phyloP scores from a whole-genome alignment of 2,797 vertebrate genomes.

The Heteromormyrus szaboi region DNA sequence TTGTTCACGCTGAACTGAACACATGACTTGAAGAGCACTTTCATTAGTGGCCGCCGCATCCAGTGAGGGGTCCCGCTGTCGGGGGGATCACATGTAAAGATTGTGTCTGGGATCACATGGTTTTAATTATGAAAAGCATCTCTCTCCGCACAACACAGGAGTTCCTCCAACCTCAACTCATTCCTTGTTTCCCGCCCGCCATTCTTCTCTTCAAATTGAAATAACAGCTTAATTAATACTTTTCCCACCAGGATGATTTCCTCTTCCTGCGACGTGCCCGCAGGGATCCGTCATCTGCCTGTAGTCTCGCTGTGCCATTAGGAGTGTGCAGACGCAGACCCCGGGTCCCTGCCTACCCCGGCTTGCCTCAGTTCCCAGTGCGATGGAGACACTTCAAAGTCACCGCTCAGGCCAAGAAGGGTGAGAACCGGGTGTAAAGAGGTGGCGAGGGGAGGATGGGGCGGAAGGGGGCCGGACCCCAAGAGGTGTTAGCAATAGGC shows the following conservation, averaged over 20 bases:
- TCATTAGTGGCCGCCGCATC: constrained; percentile 12
- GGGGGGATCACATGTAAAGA: not conserved
- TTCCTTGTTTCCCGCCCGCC: not conserved
- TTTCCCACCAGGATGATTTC: constrained; percentile 9
- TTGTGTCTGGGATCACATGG: constrained; percentile 18
- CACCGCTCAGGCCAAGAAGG: not conserved
- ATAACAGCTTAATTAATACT: constrained; percentile 7
- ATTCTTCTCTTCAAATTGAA: constrained; percentile 10
- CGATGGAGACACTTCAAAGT: constrained; percentile 10
- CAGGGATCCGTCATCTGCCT: not conserved
- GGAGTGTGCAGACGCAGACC: not conserved
- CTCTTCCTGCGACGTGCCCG: not conserved
- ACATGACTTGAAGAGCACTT: constrained; percentile 15
- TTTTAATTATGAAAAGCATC: constrained; percentile 24
- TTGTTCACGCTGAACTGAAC: constrained; percentile 13
- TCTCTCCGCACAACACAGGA: not conserved
- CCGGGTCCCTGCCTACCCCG: not conserved
- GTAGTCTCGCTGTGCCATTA: not conserved
- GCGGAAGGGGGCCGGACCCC: not conserved
- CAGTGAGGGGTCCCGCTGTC: not conserved
- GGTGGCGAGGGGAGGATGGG: not conserved
- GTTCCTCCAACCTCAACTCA: not conserved
- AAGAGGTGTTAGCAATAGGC: not conserved
- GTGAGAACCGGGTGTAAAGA: not conserved
- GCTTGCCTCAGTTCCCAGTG: not conserved